Percentiles rank a stretch among this genome's conserved stretches.
These are phyloP conservation scores for Hydropsyche betteni DNA, from an alignment of 2,888 invertebrate genomes.

Conservation along the genomic window DNA sequence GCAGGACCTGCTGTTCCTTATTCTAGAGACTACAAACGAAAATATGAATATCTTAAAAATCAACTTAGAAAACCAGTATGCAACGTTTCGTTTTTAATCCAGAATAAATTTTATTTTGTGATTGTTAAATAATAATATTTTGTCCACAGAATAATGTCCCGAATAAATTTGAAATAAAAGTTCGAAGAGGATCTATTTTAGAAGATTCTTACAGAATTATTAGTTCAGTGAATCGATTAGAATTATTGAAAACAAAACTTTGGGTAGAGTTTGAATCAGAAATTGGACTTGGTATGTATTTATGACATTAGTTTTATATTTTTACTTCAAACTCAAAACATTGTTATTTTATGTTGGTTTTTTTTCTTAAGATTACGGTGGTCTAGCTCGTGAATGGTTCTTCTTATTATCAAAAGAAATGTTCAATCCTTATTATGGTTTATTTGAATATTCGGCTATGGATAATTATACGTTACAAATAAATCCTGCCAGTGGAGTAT, in stretches of 20 bases:
- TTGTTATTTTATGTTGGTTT: background rate
- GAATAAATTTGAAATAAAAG: constrained; percentile 97
- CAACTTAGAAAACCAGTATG: constrained; percentile 94
- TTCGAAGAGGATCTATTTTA: constrained; percentile 87
- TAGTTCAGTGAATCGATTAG: constrained; percentile 88
- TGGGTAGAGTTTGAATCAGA: constrained; percentile 99
- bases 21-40: constrained; percentile 97
- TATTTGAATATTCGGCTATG: constrained; percentile 99
- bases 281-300: constrained; percentile 75
- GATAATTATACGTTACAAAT: constrained; percentile 99
- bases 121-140: no score
- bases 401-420: constrained; percentile 98
- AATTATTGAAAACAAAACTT: constrained; percentile 94
- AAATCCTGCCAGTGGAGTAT: constrained; percentile 96
- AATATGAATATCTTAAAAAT: constrained; percentile 97
- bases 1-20: constrained; percentile 99
- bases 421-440: constrained; percentile 99
- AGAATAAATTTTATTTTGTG: constrained; percentile 47
- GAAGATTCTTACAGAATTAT: constrained; percentile 98
- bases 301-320: background rate
- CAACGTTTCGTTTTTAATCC: constrained; percentile 13
- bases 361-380: constrained; percentile 82
- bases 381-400: constrained; percentile 97
- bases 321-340: background rate
- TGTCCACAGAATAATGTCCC: constrained; percentile 87